These are phyloP conservation scores for Caenorhabditis angaria DNA, from an alignment of 2,888 invertebrate species.

Conservation along the genomic window DNA sequence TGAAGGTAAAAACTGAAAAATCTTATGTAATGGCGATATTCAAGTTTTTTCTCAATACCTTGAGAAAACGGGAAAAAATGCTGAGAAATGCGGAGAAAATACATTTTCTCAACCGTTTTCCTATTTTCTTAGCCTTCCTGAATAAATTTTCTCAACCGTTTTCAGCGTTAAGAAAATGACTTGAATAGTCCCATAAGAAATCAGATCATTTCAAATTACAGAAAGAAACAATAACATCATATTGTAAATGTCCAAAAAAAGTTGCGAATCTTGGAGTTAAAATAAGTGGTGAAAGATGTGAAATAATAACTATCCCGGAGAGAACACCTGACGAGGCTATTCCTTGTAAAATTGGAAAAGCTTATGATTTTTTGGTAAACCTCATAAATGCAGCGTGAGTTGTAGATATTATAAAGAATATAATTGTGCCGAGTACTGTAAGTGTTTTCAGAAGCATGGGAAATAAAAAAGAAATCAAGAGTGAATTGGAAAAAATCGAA, in stretches of 20 bases:
- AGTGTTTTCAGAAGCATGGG: too few relatives aligned
- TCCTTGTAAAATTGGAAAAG: neutral
- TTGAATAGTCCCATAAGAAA: too few relatives aligned
- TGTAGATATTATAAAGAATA: too few relatives aligned
- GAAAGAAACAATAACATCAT: slow-evolving; percentile 33
- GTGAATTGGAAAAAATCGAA: slow-evolving; percentile 16
- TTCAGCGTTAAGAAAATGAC: too few relatives aligned
- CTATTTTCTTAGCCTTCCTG: too few relatives aligned
- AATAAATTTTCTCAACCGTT: too few relatives aligned
- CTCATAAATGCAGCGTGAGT: neutral
- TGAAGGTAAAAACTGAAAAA: neutral
- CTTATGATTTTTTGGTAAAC: neutral
- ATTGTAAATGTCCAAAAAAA: slow-evolving; percentile 38
- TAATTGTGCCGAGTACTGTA: too few relatives aligned
- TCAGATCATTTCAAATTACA: neutral
- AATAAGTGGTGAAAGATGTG: slow-evolving; percentile 16
- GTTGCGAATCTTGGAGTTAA: slow-evolving; percentile 22
- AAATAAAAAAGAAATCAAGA: neutral
- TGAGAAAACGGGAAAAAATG: too few relatives aligned
- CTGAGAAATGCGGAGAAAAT: too few relatives aligned
- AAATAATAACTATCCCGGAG: neutral
- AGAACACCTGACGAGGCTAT: neutral
- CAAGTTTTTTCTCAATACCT: neutral
- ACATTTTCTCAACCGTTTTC: too few relatives aligned
- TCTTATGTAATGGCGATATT: neutral